phyloP scores from a whole-genome alignment of 2,113 vertebrate species.

The Paradisaea rubra region DNA sequence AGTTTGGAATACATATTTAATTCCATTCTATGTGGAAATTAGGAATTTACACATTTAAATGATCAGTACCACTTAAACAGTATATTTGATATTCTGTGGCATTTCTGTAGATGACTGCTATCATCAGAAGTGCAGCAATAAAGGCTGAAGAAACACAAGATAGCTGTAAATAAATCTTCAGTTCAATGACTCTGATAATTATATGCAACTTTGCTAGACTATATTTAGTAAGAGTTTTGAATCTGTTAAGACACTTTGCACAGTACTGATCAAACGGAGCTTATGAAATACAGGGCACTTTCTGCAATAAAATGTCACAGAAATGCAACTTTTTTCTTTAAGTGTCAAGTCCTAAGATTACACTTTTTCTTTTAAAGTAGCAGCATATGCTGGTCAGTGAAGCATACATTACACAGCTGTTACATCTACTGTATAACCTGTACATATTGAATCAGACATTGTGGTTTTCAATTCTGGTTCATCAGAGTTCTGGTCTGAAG shows the following conservation, averaged over 20 bases:
- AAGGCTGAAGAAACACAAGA: background rate
- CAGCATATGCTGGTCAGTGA: conserved; percentile 27
- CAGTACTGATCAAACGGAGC: background rate
- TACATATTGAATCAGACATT: conserved; percentile 4
- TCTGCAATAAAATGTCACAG: background rate
- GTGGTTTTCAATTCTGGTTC: conserved; percentile 26
- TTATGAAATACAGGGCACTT: background rate
- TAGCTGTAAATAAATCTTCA: conserved; percentile 22
- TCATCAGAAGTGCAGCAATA: background rate
- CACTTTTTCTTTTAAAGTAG: background rate
- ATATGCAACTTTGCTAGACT: conserved; percentile 2
- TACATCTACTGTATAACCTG: conserved; percentile 27
- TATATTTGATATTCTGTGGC: background rate
- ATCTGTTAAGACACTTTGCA: background rate
- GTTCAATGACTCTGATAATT: conserved; percentile 27
- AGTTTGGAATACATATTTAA: background rate
- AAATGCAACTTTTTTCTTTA: background rate
- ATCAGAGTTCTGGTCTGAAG: conserved; percentile 27
- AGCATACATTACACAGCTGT: conserved; percentile 47
- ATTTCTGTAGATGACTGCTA: background rate
- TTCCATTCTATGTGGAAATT: background rate
- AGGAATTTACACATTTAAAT: background rate
- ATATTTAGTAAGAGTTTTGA: conserved; percentile 18
- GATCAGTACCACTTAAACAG: background rate
- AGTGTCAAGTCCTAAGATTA: background rate